Evolutionary conservation across 2,888 invertebrate species (phyloP), one percentile per base, ranked within the genome.

Genomic region (Homarus gammarus): DNA sequence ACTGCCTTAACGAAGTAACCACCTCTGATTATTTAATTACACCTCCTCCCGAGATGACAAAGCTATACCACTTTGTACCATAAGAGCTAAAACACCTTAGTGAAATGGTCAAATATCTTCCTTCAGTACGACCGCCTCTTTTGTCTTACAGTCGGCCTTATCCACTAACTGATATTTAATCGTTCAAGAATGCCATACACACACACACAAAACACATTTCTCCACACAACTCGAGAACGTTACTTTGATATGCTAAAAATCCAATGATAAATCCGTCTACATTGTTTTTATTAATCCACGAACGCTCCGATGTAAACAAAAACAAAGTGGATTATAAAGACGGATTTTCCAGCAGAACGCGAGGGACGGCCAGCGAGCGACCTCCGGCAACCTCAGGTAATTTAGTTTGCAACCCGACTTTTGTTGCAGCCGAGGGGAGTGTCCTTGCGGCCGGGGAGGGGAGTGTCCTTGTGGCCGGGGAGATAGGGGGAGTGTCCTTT

Each of bases 371-470:
- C 36, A 31, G n/a, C 73, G 2, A 36, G 73, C 73, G 61, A 84
- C 75, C 27, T 22, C 38, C 22, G 77, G 86, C 78, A 86, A 70
- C 79, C 79, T 49, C 22, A 36, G 36, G 77, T 86, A 86, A 86
- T 86, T 79, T 44, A 51, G 86, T 78, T 86, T 79, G 79, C 86
- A 79, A 78, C 78, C 33, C 36, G 6, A 56, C 86, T 70, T 86
- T 86, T 86, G 86, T 86, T 86, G 86, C 86, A 86, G n/a, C 31
- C 31, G 75, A 73, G 84, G 75, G 79, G 86, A 78, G 78, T 77
- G 2, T n/a, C n/a, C n/a, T n/a, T n/a, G n/a, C n/a, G n/a, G n/a
- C n/a, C n/a, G n/a, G n/a, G n/a, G n/a, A n/a, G n/a, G 75, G 79
- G 86, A 78, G 78, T 12, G 22, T 1, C 33, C 31, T n/a, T 68